Base-by-base conservation (phyloP, 2,113 vertebrate genomes). In the Nematolebias whitei region DNA sequence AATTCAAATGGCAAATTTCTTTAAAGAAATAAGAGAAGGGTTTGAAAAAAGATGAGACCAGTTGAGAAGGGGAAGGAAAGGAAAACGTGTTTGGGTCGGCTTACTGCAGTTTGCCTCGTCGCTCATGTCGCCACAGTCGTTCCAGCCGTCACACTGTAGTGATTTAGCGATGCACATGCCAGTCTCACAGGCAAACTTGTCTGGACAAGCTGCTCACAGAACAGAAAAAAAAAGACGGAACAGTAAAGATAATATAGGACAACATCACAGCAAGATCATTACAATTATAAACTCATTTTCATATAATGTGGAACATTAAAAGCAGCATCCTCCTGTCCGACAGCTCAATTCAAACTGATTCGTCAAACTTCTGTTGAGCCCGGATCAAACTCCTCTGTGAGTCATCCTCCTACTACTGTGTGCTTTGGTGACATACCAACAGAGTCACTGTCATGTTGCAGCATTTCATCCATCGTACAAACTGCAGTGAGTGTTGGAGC, bases 91-190 rank as follows among this genome's bases (percentile, higher is more conserved):
- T 12, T 29, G 12, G 45, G 58, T 61, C n/a, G 35, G 89, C 92
- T 89, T 80, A 93, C 92, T 0, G 73, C 93, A 94, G 0, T 86
- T 52, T 18, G 9, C 79, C 67, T 94, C 93, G 19, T 94, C 93
- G 13, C 92, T 94, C 89, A 90, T 88, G 48, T 94, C 93, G 0
- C 87, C 89, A 13, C 93, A 94, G 79, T 94, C 92, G 7, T 92
- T 93, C 92, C 92, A 92, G 58, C 93, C 92, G 11, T 94, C 93
- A 64, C 93, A 94, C 6, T 65, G 15, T 40, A 83, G 75, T 0
- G 80, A 54, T 15, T 78, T 87, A 2, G 14, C 5, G 14, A 93
- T 92, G 76, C 93, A 94, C 22, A 81, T 69, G 26, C 92, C 89
- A 10, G 79, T 81, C 1, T 4, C 3, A 24, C 93, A 94, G 56